Percentiles rank a stretch among this genome's conserved stretches.
These are phyloP conservation scores for Tachypleus tridentatus DNA, from an alignment of 1,140 invertebrate genomes.

Conservation along the genomic window DNA sequence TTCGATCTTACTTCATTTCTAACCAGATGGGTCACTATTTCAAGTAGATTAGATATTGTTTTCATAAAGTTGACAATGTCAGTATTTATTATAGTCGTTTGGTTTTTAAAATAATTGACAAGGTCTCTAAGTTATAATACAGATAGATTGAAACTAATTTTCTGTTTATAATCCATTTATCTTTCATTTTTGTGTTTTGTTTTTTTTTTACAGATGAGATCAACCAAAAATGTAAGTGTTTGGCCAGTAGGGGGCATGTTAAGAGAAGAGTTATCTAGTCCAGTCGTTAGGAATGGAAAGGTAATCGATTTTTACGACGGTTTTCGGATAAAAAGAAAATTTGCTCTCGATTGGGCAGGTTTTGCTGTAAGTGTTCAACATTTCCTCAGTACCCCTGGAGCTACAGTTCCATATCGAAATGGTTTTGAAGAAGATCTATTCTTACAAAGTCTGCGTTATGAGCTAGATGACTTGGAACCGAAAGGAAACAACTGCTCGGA, in stretches of 20 bases:
- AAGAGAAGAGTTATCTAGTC: constrained; percentile 54
- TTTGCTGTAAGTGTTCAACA: constrained; percentile 64
- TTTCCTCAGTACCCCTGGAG: constrained; percentile 48
- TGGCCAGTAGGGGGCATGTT: constrained; percentile 80
- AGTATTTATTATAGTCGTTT: too few relatives aligned
- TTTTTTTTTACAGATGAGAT: constrained; percentile 55
- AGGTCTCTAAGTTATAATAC: too few relatives aligned
- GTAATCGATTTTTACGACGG: constrained; percentile 68
- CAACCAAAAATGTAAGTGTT: constrained; percentile 68
- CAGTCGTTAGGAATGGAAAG: constrained; percentile 50
- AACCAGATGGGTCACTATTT: too few relatives aligned
- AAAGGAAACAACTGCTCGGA: constrained; percentile 49
- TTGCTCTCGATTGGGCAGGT: constrained; percentile 86
- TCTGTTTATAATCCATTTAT: too few relatives aligned
- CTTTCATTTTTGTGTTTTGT: background rate
- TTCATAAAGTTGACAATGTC: too few relatives aligned
- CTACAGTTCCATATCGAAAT: constrained; percentile 55
- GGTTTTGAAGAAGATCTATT: constrained; percentile 78
- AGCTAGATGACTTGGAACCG: constrained; percentile 57
- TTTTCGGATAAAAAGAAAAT: constrained; percentile 66
- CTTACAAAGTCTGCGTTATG: constrained; percentile 54
- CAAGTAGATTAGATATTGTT: too few relatives aligned
- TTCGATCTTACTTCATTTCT: too few relatives aligned
- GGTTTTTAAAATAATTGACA: too few relatives aligned
- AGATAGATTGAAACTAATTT: too few relatives aligned